phyloP scores from a whole-genome alignment of 2,888 invertebrate species.

The Amblyjoppa fuscipennis region DNA sequence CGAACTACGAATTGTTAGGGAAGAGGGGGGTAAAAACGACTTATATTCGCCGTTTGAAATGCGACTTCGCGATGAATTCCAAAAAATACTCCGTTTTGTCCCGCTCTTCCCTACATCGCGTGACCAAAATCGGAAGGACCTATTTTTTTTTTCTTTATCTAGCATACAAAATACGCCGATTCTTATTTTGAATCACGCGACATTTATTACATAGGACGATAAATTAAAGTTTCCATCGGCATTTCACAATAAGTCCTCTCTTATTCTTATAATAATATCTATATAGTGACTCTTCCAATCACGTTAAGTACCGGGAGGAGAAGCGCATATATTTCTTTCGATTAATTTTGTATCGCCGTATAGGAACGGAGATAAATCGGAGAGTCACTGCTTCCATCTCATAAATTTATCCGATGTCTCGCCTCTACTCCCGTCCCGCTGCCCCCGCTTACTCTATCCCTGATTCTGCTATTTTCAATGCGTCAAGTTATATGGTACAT shows the following conservation, averaged over 20 bases:
- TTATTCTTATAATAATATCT: background rate
- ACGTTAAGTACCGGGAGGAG: background rate
- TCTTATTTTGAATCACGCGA: background rate
- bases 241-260: background rate
- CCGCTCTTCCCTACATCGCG: background rate
- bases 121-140: background rate
- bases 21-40: background rate
- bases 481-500: constrained; percentile 41
- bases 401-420: constrained; percentile 16
- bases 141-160: too few species aligned
- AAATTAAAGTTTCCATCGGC: background rate
- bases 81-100: background rate
- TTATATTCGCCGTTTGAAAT: background rate
- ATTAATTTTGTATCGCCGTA: constrained; percentile 19
- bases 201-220: background rate
- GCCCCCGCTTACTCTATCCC: background rate
- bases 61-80: background rate
- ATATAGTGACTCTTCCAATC: constrained; percentile 6
- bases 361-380: constrained; percentile 14
- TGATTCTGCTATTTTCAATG: constrained; percentile 23
- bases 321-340: constrained; percentile 12
- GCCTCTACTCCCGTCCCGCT: background rate
- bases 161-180: too few species aligned
- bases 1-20: background rate
- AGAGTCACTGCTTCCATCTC: constrained; percentile 17